Percentiles rank a stretch among this genome's conserved stretches.
phyloP scores from a whole-genome alignment of 1,140 invertebrate genomes.

The Akabosia matsudoensis region DNA sequence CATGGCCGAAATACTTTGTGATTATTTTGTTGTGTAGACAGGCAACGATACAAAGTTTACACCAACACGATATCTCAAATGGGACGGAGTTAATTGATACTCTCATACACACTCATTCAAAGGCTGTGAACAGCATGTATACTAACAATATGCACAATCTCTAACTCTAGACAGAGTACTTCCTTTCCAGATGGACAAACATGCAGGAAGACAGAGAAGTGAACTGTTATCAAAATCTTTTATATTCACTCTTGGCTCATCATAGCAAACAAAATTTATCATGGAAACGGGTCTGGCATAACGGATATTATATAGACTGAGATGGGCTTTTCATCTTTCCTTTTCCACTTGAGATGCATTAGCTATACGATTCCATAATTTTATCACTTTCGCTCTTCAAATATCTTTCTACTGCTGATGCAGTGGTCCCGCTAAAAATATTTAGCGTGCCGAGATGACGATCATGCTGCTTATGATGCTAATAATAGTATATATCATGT shows the following conservation, averaged over 20 bases:
- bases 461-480: no score
- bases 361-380: constrained; percentile 9
- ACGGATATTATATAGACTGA: neutral
- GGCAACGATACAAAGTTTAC: neutral
- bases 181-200: constrained; percentile 22
- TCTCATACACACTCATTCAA: no score
- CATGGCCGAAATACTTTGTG: neutral
- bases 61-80: neutral
- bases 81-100: constrained; percentile 5
- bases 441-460: neutral
- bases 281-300: neutral
- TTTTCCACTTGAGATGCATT: constrained; percentile 22
- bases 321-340: constrained; percentile 3
- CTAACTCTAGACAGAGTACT: neutral
- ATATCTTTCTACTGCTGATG: neutral
- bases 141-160: neutral
- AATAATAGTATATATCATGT: no score
- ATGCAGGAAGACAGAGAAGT: neutral
- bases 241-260: neutral
- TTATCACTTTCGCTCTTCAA: neutral
- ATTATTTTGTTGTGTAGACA: neutral
- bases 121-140: neutral
- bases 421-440: constrained; percentile 1
- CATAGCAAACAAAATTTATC: neutral
- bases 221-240: neutral